Evolutionary conservation across 2,113 vertebrate species (phyloP).

Genomic region (Vidua chalybeata): DNA sequence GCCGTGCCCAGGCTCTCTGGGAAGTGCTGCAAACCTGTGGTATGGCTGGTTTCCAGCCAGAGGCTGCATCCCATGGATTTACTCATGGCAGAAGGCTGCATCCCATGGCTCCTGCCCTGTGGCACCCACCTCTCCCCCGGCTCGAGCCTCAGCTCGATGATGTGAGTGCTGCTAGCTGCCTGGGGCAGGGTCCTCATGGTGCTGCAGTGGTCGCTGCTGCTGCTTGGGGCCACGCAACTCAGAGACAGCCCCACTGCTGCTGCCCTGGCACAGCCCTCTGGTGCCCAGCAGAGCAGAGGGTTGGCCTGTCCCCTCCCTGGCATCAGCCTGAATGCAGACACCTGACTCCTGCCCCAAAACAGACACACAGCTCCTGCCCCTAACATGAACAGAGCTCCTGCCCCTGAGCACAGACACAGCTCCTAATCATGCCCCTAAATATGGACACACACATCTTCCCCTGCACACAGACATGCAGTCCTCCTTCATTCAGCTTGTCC

Average conservation of each 20-base stretch:
- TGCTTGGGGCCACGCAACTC: accelerated
- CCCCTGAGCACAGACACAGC: not conserved
- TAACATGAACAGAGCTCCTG: not conserved
- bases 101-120: not conserved
- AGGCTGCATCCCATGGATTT: not conserved
- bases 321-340: not conserved
- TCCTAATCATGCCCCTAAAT: not conserved
- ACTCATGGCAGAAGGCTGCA: not conserved
- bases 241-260: not conserved
- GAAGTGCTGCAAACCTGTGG: not conserved
- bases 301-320: not conserved
- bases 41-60: not conserved
- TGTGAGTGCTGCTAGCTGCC: not conserved
- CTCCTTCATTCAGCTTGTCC: not conserved
- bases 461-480: not conserved
- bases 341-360: not conserved
- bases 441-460: not conserved
- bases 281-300: not conserved
- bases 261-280: not conserved
- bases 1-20: not conserved
- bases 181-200: not conserved
- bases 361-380: not conserved
- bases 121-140: not conserved
- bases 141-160: not conserved
- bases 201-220: not conserved